These are phyloP conservation scores for Diorhabda carinulata DNA, from an alignment of 1,140 invertebrate species.

Conservation along the genomic window DNA sequence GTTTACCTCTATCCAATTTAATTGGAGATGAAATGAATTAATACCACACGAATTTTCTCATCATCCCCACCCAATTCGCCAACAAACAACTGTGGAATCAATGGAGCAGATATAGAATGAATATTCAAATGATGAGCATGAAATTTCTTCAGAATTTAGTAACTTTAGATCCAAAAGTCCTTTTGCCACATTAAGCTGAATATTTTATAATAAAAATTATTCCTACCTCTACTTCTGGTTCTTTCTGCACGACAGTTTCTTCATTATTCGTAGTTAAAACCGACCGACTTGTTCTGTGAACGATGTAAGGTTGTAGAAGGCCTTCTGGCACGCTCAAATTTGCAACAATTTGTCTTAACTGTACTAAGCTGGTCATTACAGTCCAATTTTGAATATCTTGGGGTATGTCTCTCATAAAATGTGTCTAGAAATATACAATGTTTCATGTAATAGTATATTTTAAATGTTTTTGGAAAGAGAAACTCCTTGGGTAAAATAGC, in stretches of 20 bases:
- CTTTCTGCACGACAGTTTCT: neutral
- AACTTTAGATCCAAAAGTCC: too few species aligned
- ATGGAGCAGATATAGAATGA: neutral
- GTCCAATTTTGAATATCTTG: slow-evolving; percentile 41
- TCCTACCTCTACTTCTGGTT: slow-evolving; percentile 14
- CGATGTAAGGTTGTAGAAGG: slow-evolving; percentile 38
- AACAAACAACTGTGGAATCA: neutral
- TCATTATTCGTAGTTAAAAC: slow-evolving; percentile 5
- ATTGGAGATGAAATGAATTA: too few species aligned
- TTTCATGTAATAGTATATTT: too few species aligned
- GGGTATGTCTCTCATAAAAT: slow-evolving; percentile 34
- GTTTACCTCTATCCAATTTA: too few species aligned
- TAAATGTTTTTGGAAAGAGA: too few species aligned
- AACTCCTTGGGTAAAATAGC: too few species aligned
- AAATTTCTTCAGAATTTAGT: neutral
- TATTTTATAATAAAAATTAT: neutral
- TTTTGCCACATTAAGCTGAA: too few species aligned
- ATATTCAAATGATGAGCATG: neutral
- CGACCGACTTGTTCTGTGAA: slow-evolving; percentile 20
- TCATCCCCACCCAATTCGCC: neutral
- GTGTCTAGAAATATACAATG: slow-evolving; percentile 25
- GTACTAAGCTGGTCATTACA: slow-evolving; percentile 30
- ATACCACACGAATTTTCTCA: neutral
- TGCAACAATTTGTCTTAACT: slow-evolving; percentile 28
- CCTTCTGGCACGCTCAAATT: slow-evolving; percentile 32